Base-by-base conservation (phyloP, 2,888 invertebrate genomes). In the Pollenia angustigena region DNA sequence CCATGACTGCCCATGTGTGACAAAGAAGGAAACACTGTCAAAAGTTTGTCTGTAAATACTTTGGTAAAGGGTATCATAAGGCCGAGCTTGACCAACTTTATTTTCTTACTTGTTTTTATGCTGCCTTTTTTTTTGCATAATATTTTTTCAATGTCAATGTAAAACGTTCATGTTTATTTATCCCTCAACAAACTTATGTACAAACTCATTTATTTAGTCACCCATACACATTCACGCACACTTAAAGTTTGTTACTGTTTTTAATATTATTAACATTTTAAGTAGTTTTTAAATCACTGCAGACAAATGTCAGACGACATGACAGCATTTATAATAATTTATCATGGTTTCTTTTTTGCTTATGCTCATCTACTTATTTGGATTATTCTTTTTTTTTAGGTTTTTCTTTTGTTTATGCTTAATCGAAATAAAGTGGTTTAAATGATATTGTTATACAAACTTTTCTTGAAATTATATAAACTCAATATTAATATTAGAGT, bases 231-330 rank as follows among this genome's bases (percentile, higher is more conserved):
- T 32, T 11, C 23, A 62, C 7, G 44, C 4, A 48, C 74, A 54
- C n/a, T 16, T 52, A 75, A 10, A 56, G 12, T 50, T 60, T 16
- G 75, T 75, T 76, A 78, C 64, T 87, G 68, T 78, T 81, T 81
- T 85, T 83, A 89, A 88, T 88, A 86, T 88, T 89, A 89, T 89
- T 89, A 88, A 89, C 89, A 89, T 89, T 92, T 92, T 92, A 92
- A 92, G 92, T 92, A 92, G 91, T 92, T 92, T 92, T 92, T 91
- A 92, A 92, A 92, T 92, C 92, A 90, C 91, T 92, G 92, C 92
- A 92, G 92, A 92, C 92, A 92, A 92, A 91, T 91, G 92, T 91
- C 92, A 91, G 92, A 90, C 88, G 89, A 89, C 84, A 89, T 89
- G 90, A 89, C 90, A 89, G 88, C 90, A 91, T 90, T 90, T 91